A percentile compares a stretch with the other conserved stretches of the same genome.
Conservation (phyloP, 2,797 vertebrate species). For the Antennarius maculatus region DNA sequence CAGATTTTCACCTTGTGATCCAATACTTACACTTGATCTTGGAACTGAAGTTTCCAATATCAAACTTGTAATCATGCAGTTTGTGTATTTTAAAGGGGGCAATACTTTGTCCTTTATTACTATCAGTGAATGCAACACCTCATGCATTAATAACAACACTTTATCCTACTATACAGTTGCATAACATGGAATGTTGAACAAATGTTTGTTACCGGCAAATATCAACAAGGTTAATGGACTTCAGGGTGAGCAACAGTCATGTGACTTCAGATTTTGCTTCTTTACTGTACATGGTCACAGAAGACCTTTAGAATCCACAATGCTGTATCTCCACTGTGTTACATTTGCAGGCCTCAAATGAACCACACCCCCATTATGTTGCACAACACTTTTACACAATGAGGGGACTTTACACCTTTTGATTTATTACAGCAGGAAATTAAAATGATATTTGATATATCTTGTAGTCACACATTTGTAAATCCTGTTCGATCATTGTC, state of each 20-base stretch:
- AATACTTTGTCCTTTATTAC: too few species aligned
- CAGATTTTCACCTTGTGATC: too few species aligned
- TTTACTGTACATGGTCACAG: too few species aligned
- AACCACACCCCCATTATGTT: constrained; percentile 6
- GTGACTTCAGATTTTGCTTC: background rate
- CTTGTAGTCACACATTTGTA: too few species aligned
- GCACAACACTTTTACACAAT: constrained; percentile 14
- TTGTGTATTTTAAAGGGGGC: too few species aligned
- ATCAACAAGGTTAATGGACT: background rate
- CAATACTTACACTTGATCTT: too few species aligned
- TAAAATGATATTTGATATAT: too few species aligned
- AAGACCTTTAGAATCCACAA: background rate
- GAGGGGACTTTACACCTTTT: background rate
- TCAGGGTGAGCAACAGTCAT: background rate
- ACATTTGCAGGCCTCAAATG: background rate
- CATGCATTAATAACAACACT: background rate
- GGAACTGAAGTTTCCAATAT: too few species aligned
- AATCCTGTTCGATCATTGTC: too few species aligned
- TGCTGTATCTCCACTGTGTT: too few species aligned
- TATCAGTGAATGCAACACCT: too few species aligned
- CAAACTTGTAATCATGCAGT: too few species aligned
- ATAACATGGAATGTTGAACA: background rate
- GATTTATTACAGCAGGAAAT: background rate
- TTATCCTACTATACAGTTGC: background rate
- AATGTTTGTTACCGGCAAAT: background rate